A percentile compares a stretch with the other conserved stretches of the same genome.
Conservation (phyloP, 2,888 invertebrate genomes). For the Syrphus vitripennis region DNA sequence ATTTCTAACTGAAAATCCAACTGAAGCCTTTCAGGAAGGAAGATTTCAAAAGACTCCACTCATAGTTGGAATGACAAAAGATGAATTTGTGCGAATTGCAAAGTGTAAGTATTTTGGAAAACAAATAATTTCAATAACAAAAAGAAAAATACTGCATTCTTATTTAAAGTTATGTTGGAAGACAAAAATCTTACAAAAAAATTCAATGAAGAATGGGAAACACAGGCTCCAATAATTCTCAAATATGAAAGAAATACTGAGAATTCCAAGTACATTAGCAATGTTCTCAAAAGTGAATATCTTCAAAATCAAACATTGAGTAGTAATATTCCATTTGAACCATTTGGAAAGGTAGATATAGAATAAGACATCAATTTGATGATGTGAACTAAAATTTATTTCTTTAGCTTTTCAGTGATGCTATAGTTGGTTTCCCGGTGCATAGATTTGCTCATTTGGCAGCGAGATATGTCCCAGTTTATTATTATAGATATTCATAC, state of each 20-base stretch:
- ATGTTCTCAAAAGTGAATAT: conserved; percentile 73
- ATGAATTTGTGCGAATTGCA: conserved; percentile 85
- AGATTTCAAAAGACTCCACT: conserved; percentile 84
- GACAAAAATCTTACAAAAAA: conserved; percentile 81
- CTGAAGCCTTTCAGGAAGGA: conserved; percentile 82
- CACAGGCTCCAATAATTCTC: conserved; percentile 76
- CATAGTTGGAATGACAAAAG: conserved; percentile 85
- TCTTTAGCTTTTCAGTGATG: conserved; percentile 82
- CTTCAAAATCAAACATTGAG: conserved; percentile 69
- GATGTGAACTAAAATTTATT: neutral
- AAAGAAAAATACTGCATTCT: too few species aligned
- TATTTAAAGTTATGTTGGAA: conserved; percentile 80
- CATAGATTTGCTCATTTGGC: conserved; percentile 84
- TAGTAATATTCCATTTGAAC: conserved; percentile 73
- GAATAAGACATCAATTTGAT: neutral
- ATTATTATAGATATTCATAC: conserved; percentile 84
- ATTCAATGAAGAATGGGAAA: conserved; percentile 75
- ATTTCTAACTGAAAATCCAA: conserved; percentile 84
- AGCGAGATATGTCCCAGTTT: conserved; percentile 83
- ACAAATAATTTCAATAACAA: too few species aligned
- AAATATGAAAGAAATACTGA: conserved; percentile 78
- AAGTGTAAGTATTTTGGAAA: conserved; percentile 77
- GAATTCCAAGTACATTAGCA: conserved; percentile 77
- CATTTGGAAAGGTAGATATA: conserved; percentile 64
- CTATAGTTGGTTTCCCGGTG: conserved; percentile 83